Evolutionary conservation across 2,888 invertebrate species (phyloP), one percentile per base, ranked within the genome.

Genomic region (Seladonia tumulorum): DNA sequence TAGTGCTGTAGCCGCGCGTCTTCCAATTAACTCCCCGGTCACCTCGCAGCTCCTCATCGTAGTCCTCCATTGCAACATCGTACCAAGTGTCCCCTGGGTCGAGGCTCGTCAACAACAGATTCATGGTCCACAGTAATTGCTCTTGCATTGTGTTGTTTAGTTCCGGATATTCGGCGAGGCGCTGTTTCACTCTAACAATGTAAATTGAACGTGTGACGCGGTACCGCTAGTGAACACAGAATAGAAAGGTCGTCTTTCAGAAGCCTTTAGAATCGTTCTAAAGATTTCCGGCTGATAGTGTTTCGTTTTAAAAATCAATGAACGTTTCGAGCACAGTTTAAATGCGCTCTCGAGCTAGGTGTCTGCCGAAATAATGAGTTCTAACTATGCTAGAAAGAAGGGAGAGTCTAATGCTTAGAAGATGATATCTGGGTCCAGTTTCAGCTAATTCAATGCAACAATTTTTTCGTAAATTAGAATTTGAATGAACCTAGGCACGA

Each of bases 1-100:
- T 91, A 5, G 87, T 92, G 14, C 91, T 86, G 77, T 93, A 94
- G 71, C 91, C 90, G 53, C 88, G 86, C 16, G 91, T 85, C 49
- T 93, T 94, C 94, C 94, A 94, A 84, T 93, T 93, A 1, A 92
- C 86, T 4, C 49, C 12, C 14, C 66, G 79, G 79, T 92, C 91
- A 16, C 93, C 93, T 0, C 76, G n/a, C 16, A 74, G 10, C 76
- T 75, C 89, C 14, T 83, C 81, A 0, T 18, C 2, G 14, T 80
- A 39, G 2, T 16, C 29, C 10, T 49, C 63, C 0, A 47, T 29
- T 1, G 92, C 76, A 45, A 91, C 49, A n/a, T 91, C 82, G 49
- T 85, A 83, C 92, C 92, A 92, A 70, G n/a, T 49, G 57, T 92
- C 91, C 0, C 90, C 87, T n/a, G 91, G 83, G 16, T 90, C 87